Base-by-base conservation (phyloP, 2,113 vertebrate genomes). In the Tenebrosternarchus preto region DNA sequence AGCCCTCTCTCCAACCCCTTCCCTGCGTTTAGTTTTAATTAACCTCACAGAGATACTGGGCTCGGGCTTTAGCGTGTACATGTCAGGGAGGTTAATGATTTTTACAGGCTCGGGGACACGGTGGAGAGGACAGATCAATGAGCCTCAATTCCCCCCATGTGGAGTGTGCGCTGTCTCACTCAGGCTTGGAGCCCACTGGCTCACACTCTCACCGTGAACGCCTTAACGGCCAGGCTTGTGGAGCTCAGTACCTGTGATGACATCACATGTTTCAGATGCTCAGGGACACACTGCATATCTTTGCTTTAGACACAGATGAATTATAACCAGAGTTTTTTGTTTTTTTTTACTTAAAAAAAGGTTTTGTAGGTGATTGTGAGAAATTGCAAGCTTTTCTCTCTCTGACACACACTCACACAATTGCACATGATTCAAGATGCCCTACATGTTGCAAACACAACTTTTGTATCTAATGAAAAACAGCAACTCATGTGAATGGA, bases 21-120 rank as follows among this genome's bases (percentile, higher is more conserved):
- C 74, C 76, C 70, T 61, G 83, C 87, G 87, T 90, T 91, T 92
- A 92, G 92, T 93, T 93, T 93, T 94, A 94, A 94, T 94, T 93
- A 94, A 94, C 93, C 93, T 94, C 90, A 87, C 87, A 91, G 90
- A 93, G 92, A 93, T 88, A 92, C 90, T 85, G 82, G 88, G 89
- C 89, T 92, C 92, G 91, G 88, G 88, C 89, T 93, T 89, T 73
- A 89, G 89, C 87, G 87, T 91, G 89, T 92, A 88, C 80, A 88
- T 89, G 91, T 89, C 91, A 90, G 88, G 55, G 82, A 89, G 93
- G 93, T 93, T 93, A 93, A 93, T 93, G 92, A 91, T 92, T 93
- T 85, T 92, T 89, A 88, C 73, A 85, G 46, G 91, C 91, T 90
- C 85, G 17, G 85, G 80, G 90, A 91, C 91, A 88, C 85, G 56